phyloP scores from a whole-genome alignment of 2,888 invertebrate genomes.

The Carabus problematicus region DNA sequence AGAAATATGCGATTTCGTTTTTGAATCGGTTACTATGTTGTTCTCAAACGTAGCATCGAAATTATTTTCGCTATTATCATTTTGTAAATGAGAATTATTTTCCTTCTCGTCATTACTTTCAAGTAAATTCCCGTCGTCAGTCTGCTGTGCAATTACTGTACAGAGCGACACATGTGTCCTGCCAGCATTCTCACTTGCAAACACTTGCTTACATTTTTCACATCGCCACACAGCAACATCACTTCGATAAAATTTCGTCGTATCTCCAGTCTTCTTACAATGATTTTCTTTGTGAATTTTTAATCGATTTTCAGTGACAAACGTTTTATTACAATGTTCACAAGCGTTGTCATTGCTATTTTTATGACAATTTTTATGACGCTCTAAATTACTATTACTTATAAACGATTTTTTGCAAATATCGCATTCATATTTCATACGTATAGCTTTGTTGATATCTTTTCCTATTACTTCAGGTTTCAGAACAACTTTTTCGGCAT shows the following conservation, averaged over 20 bases:
- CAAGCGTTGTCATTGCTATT: conserved; percentile 56
- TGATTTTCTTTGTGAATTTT: conserved; percentile 59
- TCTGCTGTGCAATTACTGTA: not conserved
- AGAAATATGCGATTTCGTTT: conserved; percentile 9
- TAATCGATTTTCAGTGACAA: conserved; percentile 58
- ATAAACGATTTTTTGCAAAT: conserved; percentile 58
- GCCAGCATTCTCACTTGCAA: conserved; percentile 50
- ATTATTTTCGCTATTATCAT: conserved; percentile 35
- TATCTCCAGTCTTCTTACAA: conserved; percentile 57
- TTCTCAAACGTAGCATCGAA: conserved; percentile 43
- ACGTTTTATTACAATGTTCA: conserved; percentile 58
- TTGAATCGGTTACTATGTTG: conserved; percentile 24
- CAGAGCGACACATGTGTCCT: conserved; percentile 33
- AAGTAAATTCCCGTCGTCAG: not conserved
- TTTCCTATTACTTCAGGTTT: conserved; percentile 55
- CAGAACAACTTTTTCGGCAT: conserved; percentile 57
- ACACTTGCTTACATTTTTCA: conserved; percentile 57
- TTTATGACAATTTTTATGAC: conserved; percentile 56
- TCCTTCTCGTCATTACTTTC: conserved; percentile 13
- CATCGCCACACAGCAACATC: conserved; percentile 60
- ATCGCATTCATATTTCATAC: conserved; percentile 55
- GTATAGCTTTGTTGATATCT: conserved; percentile 54
- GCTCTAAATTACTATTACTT: conserved; percentile 57
- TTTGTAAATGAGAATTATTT: conserved; percentile 17
- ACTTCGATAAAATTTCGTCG: conserved; percentile 59